These are phyloP conservation scores for Stegana nigrithorax DNA, from an alignment of 2,888 invertebrate genomes.

Conservation along the genomic window DNA sequence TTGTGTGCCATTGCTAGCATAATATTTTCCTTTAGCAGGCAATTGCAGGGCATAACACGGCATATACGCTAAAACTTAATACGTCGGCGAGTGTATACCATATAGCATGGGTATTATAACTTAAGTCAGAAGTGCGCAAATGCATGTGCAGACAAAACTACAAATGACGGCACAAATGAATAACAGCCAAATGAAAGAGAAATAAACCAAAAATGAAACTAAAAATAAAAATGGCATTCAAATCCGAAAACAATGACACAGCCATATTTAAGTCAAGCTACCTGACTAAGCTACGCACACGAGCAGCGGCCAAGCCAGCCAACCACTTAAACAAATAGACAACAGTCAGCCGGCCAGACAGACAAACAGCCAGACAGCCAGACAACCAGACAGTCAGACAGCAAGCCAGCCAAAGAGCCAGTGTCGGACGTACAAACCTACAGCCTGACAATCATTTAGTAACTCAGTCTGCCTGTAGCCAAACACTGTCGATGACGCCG, in stretches of 20 bases:
- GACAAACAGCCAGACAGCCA: neutral
- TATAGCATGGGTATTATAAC: too few species aligned
- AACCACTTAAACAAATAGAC: neutral
- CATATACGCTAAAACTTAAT: too few species aligned
- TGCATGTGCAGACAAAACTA: too few species aligned
- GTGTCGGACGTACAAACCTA: neutral
- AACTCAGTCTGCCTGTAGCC: neutral
- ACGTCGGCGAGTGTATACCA: too few species aligned
- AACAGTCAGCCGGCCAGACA: neutral
- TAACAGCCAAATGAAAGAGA: too few species aligned
- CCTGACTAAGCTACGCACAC: neutral
- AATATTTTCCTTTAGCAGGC: too few species aligned
- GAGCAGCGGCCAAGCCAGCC: neutral
- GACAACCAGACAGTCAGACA: neutral
- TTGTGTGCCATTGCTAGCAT: too few species aligned
- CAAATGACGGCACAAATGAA: too few species aligned
- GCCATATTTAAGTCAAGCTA: neutral
- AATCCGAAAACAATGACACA: neutral
- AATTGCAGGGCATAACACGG: too few species aligned
- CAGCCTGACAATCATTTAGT: neutral
- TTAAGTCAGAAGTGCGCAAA: too few species aligned
- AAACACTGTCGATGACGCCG: too few species aligned
- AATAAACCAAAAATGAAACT: too few species aligned
- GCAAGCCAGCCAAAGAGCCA: neutral
- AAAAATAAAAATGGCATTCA: neutral